Conservation (phyloP, 2,113 vertebrate species). For the Aix galericulata region DNA sequence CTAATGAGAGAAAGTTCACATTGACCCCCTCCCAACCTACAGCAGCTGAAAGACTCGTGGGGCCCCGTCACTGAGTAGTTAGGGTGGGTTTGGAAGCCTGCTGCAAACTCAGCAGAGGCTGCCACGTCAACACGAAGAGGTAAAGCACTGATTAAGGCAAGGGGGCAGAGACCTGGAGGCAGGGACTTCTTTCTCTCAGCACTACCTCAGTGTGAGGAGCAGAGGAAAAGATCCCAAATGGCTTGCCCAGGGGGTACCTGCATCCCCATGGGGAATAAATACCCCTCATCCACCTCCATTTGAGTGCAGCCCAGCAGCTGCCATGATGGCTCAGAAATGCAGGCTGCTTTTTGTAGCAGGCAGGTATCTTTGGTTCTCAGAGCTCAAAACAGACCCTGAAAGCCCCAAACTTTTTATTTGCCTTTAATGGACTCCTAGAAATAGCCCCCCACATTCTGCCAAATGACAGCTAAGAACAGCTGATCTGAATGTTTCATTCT, state of each 20-base stretch:
- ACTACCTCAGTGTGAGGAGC: neutral
- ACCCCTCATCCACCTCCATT: neutral
- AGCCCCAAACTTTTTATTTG: neutral
- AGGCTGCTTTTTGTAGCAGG: neutral
- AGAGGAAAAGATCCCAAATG: neutral
- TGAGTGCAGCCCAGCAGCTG: neutral
- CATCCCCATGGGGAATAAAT: neutral
- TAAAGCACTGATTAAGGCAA: neutral
- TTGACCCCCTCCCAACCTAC: neutral
- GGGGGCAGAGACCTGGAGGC: neutral
- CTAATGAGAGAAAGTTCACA: neutral
- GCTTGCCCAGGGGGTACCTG: conserved; percentile 12
- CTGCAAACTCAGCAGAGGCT: neutral
- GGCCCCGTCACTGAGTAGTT: neutral
- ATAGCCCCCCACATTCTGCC: neutral
- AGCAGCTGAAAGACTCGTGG: neutral
- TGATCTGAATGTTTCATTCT: neutral
- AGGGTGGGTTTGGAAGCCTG: neutral
- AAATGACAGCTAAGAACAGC: neutral
- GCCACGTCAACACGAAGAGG: neutral
- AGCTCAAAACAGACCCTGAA: neutral
- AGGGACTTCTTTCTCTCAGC: neutral
- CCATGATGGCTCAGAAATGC: neutral
- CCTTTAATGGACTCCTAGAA: neutral
- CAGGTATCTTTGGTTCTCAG: conserved; percentile 23